These are phyloP conservation scores for Scartelaos histophorus DNA, from an alignment of 2,113 vertebrate species.

Conservation along the genomic window DNA sequence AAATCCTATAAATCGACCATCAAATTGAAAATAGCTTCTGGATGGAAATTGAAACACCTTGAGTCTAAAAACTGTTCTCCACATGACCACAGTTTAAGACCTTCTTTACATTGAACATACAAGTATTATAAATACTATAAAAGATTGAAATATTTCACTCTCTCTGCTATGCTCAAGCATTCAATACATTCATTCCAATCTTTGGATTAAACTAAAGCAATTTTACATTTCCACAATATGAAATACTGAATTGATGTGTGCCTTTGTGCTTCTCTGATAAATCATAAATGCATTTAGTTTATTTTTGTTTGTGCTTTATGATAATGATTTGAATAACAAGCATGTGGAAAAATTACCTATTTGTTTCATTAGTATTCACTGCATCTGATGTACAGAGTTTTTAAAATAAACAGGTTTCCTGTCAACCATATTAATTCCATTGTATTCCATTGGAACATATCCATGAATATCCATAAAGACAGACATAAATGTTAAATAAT, in stretches of 20 bases:
- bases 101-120: too few relatives aligned
- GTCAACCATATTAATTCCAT: neutral
- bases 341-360: constrained; percentile 62
- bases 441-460: constrained; percentile 1
- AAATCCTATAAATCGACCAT: too few relatives aligned
- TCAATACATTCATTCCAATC: neutral
- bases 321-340: constrained; percentile 53
- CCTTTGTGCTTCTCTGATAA: constrained; percentile 27
- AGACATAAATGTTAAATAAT: too few relatives aligned
- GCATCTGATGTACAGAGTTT: constrained; percentile 64
- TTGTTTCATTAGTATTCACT: constrained; percentile 61
- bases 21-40: too few relatives aligned
- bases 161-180: neutral
- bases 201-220: neutral
- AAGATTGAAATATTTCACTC: neutral
- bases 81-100: too few relatives aligned
- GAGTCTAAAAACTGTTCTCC: too few relatives aligned
- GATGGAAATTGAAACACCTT: too few relatives aligned
- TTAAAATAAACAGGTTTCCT: constrained; percentile 59
- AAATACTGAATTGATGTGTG: constrained; percentile 35
- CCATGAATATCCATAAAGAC: neutral
- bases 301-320: constrained; percentile 36
- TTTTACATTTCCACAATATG: constrained; percentile 13
- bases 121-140: neutral
- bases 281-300: constrained; percentile 25